Evolutionary conservation across 2,113 vertebrate genomes (phyloP), one percentile per base, ranked within the genome.

Genomic region (Catharus fuscescens): DNA sequence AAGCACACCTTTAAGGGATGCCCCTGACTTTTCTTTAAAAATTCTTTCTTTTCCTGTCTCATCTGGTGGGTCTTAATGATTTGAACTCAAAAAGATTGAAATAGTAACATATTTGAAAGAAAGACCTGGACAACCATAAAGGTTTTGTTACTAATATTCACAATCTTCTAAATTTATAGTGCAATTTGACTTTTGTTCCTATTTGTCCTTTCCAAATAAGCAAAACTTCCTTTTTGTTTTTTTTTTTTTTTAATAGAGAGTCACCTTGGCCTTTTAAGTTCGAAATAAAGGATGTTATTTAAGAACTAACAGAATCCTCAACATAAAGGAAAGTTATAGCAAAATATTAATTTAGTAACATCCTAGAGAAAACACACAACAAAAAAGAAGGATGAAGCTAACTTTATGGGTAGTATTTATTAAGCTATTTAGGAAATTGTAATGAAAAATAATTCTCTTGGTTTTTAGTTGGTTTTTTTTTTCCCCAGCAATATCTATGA

Each of bases 11-110:
- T 97, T 96, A 95, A 97, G 88, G 80, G 60, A 61, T 88, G 18
- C 18, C 48, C 64, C 70, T 85, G 83, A 91, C 40, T 97, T 96
- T 96, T 95, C 47, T 92, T 96, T 80, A 95, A 81, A 97, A 96
- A 91, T 91, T 93, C 38, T 57, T 94, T 93, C 78, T 93, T 62
- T 92, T 19, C 13, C 24, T 80, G 18, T 82, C 87, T 97, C 45
- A 76, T 84, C 72, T 81, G 57, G 26, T 73, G 53, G 28, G 44
- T 88, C 40, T 59, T 65, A 88, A 74, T 79, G 42, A 86, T 14
- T 61, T 44, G 64, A 96, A 92, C 80, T 64, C 36, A 61, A 91
- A 90, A 91, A 70, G 12, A 79, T 25, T 38, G 53, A 81, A 95
- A 91, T 73, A 79, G 29, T 11, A 25, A 89, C 56, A 79, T 74